Base-by-base conservation (phyloP, 2,888 invertebrate species). In the Spisula solida region DNA sequence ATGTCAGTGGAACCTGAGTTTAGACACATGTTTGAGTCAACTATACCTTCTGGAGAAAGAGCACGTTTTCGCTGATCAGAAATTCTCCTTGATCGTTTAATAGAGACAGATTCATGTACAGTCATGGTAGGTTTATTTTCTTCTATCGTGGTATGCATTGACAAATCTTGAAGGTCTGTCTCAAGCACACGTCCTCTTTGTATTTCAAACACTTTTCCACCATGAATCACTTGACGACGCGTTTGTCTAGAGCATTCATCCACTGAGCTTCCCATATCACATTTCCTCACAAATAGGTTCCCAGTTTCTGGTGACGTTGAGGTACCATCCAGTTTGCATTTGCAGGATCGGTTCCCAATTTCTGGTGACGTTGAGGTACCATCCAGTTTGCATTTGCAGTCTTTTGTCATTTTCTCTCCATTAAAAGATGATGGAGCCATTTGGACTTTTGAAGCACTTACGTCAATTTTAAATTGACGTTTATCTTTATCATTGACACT, bases 121-220 rank as follows among this genome's bases (percentile, higher is more conserved):
- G 60, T 66, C 10, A n/a, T n/a, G 10, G 25, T 10, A 25, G n/a
- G 25, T 20, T 14, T 12, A 20, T n/a, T n/a, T 25, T 18, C n/a
- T 20, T 60, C 1, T 2, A 20, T 2, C 8, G 60, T 60, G 14
- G 60, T 60, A 2, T 60, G 8, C 60, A 60, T n/a, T 4, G 48
- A 55, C 18, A 85, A 79, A 85, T 82, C 34, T 31, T 87, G 82
- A 48, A 87, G 51, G 31, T 87, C 85, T 29, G 86, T 87, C 66
- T 92, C 92, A n/a, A 86, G 90, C 1, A 92, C 87, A 34, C 81
- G 82, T 4, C 92, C 92, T 85, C 88, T 86, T 56, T 90, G 86
- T 70, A 92, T 91, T 85, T 92, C 90, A 86, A 90, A 88, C 81
- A 92, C 88, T 84, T 87, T 92, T 25, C 92, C 92, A 51, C 87